phyloP scores from a whole-genome alignment of 2,797 vertebrate genomes.

The Distichodus sexfasciatus region DNA sequence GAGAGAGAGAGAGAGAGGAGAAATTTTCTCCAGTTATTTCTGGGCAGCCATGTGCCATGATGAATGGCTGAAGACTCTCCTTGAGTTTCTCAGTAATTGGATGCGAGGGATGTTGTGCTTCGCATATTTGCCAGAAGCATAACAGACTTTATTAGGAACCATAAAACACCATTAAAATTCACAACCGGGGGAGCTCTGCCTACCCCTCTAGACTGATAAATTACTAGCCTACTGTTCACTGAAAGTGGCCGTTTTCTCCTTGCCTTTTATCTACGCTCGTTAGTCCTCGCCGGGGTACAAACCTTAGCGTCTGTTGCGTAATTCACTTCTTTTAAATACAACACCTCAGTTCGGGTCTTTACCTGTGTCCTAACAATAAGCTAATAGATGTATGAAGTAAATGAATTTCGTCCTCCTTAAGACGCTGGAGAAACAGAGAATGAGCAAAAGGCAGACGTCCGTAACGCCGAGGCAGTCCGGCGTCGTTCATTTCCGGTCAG shows the following conservation, averaged over 20 bases:
- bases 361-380: slow-evolving; percentile 22
- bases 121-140: slow-evolving; percentile 77
- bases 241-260: slow-evolving; percentile 72
- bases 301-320: slow-evolving; percentile 22
- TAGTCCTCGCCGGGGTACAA: slow-evolving; percentile 15
- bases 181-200: slow-evolving; percentile 71
- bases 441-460: too few relatives aligned
- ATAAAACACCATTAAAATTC: slow-evolving; percentile 82
- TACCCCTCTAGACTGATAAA: slow-evolving; percentile 79
- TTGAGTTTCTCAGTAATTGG: slow-evolving; percentile 74
- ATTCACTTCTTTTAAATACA: slow-evolving; percentile 27
- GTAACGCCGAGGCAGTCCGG: too few relatives aligned
- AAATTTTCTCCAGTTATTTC: slow-evolving; percentile 43
- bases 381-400: slow-evolving; percentile 17
- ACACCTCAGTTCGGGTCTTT: neutral
- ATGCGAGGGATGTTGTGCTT: slow-evolving; percentile 75
- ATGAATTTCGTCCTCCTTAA: too few relatives aligned
- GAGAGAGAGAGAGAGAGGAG: slow-evolving; percentile 20
- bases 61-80: slow-evolving; percentile 65
- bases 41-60: slow-evolving; percentile 58
- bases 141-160: slow-evolving; percentile 81
- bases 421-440: too few relatives aligned
- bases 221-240: slow-evolving; percentile 71
- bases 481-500: too few relatives aligned
- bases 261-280: slow-evolving; percentile 40